Conservation (phyloP, 2,113 vertebrate species). For the Aythya baeri region DNA sequence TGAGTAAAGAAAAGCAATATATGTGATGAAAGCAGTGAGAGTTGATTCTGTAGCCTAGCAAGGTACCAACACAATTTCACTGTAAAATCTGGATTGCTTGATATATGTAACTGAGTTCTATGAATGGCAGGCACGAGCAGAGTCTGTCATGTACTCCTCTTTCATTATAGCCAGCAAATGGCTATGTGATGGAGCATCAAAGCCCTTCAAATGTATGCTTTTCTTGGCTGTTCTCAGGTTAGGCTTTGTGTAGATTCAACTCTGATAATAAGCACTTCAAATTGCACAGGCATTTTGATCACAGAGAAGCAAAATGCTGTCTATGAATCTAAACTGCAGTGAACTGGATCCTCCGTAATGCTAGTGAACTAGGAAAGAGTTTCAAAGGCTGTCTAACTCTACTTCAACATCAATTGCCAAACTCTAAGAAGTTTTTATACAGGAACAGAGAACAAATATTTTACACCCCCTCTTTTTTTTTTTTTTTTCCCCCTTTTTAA, state of each 20-base stretch:
- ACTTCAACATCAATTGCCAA: slow-evolving; percentile 41
- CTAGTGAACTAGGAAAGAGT: slow-evolving; percentile 14
- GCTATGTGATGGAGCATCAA: slow-evolving; percentile 55
- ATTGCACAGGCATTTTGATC: slow-evolving; percentile 54
- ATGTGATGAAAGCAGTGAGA: background rate
- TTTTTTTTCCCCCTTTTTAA: too few relatives aligned
- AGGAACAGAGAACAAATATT: slow-evolving; percentile 46
- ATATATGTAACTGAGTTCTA: background rate
- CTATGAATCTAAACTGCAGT: slow-evolving; percentile 29
- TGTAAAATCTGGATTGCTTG: slow-evolving; percentile 24
- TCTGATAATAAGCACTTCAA: slow-evolving; percentile 36
- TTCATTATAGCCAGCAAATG: slow-evolving; percentile 38
- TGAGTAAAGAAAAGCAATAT: background rate
- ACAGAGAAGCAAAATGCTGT: slow-evolving; percentile 48
- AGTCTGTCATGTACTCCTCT: slow-evolving; percentile 50
- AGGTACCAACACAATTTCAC: background rate
- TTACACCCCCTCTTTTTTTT: background rate
- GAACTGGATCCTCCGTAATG: slow-evolving; percentile 20
- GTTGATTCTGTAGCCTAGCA: background rate
- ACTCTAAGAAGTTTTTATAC: slow-evolving; percentile 35
- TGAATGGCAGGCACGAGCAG: slow-evolving; percentile 7
- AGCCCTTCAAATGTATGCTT: slow-evolving; percentile 52
- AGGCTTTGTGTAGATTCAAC: slow-evolving; percentile 29
- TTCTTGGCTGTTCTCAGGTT: slow-evolving; percentile 56
- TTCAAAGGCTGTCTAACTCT: slow-evolving; percentile 63